A percentile compares a stretch with the other conserved stretches of the same genome.
phyloP scores from a whole-genome alignment of 23 tunicate genomes.

The Ciona savignyi region DNA sequence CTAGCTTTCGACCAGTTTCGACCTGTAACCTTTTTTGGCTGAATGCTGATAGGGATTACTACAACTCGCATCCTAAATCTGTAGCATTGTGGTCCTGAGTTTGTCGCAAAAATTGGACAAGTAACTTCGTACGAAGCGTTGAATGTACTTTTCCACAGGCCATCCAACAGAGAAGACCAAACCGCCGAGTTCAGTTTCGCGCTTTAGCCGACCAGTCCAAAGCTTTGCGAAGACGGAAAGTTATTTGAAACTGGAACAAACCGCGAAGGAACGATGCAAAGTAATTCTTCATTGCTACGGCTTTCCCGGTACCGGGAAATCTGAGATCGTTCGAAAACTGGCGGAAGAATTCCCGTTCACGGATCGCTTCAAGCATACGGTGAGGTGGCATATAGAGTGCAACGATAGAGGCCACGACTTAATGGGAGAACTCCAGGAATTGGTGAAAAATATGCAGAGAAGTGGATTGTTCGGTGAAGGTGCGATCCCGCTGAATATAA shows the following conservation, averaged over 20 bases:
- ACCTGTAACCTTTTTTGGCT: no score
- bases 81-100: no score
- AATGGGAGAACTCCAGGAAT: neutral
- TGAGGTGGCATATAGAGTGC: constrained; percentile 17
- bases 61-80: no score
- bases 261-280: neutral
- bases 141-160: no score
- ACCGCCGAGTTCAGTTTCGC: neutral
- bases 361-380: neutral
- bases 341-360: constrained; percentile 25
- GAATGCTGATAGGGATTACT: no score
- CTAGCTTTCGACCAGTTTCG: no score
- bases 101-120: no score
- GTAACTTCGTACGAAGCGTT: no score
- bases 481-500: neutral
- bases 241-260: neutral
- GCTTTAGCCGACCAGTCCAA: neutral
- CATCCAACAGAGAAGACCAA: neutral
- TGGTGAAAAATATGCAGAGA: constrained; percentile 5
- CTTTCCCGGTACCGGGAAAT: constrained; percentile 21
- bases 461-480: neutral
- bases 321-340: constrained; percentile 12
- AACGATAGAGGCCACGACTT: neutral
- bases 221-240: neutral
- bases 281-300: constrained; percentile 30